Evolutionary conservation across 64 coral and sea anemone genomes (phyloP).

Genomic region (Stylophora pistillata): DNA sequence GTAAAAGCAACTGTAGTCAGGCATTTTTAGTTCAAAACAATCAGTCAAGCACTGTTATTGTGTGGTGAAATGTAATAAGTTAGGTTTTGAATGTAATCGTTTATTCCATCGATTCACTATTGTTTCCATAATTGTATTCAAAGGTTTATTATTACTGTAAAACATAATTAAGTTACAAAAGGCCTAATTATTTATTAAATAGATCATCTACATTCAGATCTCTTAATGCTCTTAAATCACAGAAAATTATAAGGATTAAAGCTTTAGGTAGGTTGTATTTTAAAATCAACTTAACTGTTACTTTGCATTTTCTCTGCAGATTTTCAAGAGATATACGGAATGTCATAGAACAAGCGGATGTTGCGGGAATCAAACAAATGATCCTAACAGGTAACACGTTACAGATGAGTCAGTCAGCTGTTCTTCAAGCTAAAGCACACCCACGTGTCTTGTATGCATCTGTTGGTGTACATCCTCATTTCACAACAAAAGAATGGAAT

Average conservation of each 20-base stretch:
- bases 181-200: no score
- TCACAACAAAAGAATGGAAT: conserved; percentile 94
- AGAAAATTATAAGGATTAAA: conserved; percentile 2
- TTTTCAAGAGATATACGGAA: conserved; percentile 87
- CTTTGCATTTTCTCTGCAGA: conserved; percentile 41
- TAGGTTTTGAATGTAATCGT: no score
- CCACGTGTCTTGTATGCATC: conserved; percentile 80
- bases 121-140: no score
- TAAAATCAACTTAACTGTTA: neutral
- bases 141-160: no score
- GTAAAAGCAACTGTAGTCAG: no score
- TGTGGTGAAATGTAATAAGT: no score
- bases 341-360: conserved; percentile 80
- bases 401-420: conserved; percentile 76
- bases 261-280: neutral
- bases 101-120: no score
- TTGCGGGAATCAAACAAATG: conserved; percentile 91
- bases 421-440: conserved; percentile 74
- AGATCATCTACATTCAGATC: no score
- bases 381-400: conserved; percentile 92
- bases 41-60: no score
- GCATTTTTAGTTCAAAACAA: no score
- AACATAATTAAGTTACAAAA: no score
- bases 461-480: conserved; percentile 96
- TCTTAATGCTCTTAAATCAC: no score